phyloP scores from a whole-genome alignment of 1,140 invertebrate species.

The Leptinotarsa lineolata region DNA sequence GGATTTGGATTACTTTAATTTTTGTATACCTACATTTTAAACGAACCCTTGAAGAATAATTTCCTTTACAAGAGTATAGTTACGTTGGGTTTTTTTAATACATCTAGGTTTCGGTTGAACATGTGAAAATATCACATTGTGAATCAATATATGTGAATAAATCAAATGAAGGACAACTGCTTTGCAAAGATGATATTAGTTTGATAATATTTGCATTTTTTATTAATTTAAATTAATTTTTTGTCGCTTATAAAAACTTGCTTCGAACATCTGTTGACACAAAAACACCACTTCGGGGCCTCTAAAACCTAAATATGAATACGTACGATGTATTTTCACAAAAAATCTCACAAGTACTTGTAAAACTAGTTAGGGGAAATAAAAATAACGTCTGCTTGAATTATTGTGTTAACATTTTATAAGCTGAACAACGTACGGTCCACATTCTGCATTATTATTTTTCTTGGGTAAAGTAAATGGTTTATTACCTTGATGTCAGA shows the following conservation, averaged over 20 bases:
- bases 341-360: conserved; percentile 21
- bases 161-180: conserved; percentile 24
- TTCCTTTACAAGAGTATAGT: too few relatives aligned
- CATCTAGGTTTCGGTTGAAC: background rate
- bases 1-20: too few relatives aligned
- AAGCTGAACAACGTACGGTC: background rate
- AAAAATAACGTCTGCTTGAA: conserved; percentile 21
- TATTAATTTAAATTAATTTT: conserved; percentile 18
- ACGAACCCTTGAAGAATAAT: too few relatives aligned
- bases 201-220: conserved; percentile 24
- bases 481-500: background rate
- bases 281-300: background rate
- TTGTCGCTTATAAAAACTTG: background rate
- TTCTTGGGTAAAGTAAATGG: background rate
- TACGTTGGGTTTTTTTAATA: background rate
- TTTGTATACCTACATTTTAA: too few relatives aligned
- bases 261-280: background rate
- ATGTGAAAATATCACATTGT: background rate
- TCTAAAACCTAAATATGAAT: background rate
- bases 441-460: conserved; percentile 1
- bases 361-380: conserved; percentile 32
- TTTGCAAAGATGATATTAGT: conserved; percentile 19
- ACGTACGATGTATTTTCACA: conserved; percentile 2
- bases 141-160: background rate
- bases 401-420: conserved; percentile 1